These are phyloP conservation scores for Sorex fumeus DNA, from an alignment of 2,113 vertebrate genomes.

Conservation along the genomic window DNA sequence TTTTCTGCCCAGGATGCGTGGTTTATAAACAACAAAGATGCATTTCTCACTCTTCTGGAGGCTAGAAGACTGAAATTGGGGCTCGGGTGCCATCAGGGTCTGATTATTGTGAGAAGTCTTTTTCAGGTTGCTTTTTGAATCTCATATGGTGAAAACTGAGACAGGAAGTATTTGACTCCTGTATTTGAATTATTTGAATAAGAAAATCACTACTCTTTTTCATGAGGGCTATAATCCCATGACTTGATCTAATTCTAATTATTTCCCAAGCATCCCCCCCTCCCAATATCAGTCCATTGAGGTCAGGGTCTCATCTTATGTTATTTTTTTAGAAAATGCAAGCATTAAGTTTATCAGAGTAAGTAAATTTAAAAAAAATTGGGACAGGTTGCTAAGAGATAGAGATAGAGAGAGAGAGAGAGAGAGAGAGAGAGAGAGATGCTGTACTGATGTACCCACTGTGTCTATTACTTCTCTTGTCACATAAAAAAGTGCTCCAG, in stretches of 20 bases:
- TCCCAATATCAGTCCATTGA: not conserved
- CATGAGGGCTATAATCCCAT: not conserved
- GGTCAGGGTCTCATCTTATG: not conserved
- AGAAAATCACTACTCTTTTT: not conserved
- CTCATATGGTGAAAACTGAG: not conserved
- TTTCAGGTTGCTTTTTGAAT: not conserved
- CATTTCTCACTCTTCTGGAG: not conserved
- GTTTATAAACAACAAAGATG: not conserved
- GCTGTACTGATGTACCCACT: not conserved
- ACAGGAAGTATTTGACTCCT: not conserved
- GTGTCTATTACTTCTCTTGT: not conserved
- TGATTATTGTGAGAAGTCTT: not conserved
- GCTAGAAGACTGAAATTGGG: not conserved
- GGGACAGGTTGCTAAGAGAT: no score
- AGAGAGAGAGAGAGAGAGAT: not conserved
- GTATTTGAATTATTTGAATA: not conserved
- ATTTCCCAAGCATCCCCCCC: not conserved
- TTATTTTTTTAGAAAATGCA: not conserved
- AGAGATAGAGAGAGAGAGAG: no score
- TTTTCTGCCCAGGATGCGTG: not conserved
- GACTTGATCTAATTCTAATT: not conserved
- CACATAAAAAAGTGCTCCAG: conserved; percentile 25
- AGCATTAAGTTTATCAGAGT: not conserved
- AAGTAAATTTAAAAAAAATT: not conserved
- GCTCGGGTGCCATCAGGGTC: not conserved